A percentile compares a stretch with the other conserved stretches of the same genome.
Conservation (phyloP, 2,797 vertebrate genomes). For the Sebastes minor region DNA sequence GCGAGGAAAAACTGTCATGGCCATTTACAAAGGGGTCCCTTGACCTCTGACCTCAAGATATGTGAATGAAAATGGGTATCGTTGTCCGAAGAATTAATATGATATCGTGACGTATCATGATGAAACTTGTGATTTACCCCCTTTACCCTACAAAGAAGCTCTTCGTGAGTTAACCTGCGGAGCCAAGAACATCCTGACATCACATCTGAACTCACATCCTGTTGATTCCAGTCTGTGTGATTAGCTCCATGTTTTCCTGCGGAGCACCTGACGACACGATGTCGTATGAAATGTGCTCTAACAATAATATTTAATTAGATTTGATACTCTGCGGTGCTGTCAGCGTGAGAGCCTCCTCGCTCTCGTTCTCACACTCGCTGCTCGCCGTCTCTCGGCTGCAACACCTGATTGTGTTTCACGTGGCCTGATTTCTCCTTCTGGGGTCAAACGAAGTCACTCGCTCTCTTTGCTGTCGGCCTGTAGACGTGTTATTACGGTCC, state of each 20-base stretch:
- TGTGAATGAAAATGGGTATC: too few relatives aligned
- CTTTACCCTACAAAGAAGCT: not conserved
- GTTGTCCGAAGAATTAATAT: too few relatives aligned
- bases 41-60: too few relatives aligned
- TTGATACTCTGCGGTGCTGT: not conserved
- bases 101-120: too few relatives aligned
- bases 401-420: slow-evolving; percentile 33
- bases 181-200: not conserved
- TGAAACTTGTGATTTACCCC: too few relatives aligned
- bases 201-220: not conserved
- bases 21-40: too few relatives aligned
- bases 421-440: slow-evolving; percentile 1
- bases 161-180: not conserved
- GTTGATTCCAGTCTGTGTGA: not conserved
- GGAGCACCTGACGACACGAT: not conserved
- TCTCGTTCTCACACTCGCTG: not conserved
- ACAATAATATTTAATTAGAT: slow-evolving; percentile 17
- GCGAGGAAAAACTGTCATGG: too few relatives aligned
- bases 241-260: not conserved
- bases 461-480: not conserved
- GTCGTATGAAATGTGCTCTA: not conserved
- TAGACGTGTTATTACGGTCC: not conserved
- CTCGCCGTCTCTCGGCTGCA: not conserved
- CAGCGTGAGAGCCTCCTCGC: not conserved
- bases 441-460: not conserved